Evolutionary conservation across 1,140 invertebrate genomes (phyloP).

Genomic region (Neomicropteryx cornuta): DNA sequence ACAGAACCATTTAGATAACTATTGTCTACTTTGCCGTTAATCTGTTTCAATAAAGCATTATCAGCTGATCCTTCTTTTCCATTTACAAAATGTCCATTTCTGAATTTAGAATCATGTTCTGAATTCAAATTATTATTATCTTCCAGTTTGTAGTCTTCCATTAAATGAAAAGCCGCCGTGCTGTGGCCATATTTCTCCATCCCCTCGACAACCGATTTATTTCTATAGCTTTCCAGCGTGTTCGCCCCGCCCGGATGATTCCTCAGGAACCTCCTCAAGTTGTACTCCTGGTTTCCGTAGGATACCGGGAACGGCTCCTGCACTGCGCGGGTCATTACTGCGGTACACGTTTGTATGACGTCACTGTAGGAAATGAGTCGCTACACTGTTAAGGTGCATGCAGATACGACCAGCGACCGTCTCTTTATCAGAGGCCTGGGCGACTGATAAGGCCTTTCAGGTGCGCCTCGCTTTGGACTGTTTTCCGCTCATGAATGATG

Average conservation of each 20-base stretch:
- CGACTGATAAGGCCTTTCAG: too few relatives aligned
- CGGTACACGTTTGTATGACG: too few relatives aligned
- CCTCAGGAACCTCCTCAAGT: constrained; percentile 43
- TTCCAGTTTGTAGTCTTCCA: constrained; percentile 40
- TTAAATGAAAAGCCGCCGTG: constrained; percentile 46
- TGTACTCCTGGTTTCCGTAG: constrained; percentile 34
- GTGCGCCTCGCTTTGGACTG: too few relatives aligned
- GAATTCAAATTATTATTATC: neutral
- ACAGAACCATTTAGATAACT: constrained; percentile 9
- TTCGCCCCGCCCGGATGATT: constrained; percentile 53
- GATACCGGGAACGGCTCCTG: constrained; percentile 25
- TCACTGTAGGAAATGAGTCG: too few relatives aligned
- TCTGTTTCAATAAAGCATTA: too few relatives aligned
- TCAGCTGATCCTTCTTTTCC: neutral
- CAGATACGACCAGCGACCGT: too few relatives aligned
- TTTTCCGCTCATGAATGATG: too few relatives aligned
- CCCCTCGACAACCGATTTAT: constrained; percentile 36
- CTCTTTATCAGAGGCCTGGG: too few relatives aligned
- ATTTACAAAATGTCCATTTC: neutral
- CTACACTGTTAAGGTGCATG: too few relatives aligned
- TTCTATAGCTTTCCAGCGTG: constrained; percentile 37
- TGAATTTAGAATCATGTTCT: neutral
- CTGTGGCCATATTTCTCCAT: constrained; percentile 46
- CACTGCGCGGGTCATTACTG: too few relatives aligned
- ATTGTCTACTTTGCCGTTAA: constrained; percentile 13